phyloP scores from a whole-genome alignment of 2,113 vertebrate genomes.

The Melanostigma gelatinosum region DNA sequence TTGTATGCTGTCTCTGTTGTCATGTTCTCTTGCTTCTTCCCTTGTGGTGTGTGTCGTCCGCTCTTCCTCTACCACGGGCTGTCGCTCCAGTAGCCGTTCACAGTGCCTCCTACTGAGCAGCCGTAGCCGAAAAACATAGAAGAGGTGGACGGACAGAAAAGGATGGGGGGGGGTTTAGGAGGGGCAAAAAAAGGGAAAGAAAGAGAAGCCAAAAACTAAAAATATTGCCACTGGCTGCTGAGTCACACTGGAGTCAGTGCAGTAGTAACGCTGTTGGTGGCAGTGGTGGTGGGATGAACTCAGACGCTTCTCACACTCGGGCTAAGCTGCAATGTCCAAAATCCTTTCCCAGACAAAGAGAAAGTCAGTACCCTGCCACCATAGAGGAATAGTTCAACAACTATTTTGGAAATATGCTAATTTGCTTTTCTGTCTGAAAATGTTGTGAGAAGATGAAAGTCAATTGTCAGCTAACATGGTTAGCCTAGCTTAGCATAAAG shows the following conservation, averaged over 20 bases:
- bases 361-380: neutral
- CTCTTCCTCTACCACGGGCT: conserved; percentile 82
- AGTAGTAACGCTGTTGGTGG: conserved; percentile 57
- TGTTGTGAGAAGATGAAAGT: neutral
- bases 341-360: neutral
- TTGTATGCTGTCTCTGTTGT: conserved; percentile 52
- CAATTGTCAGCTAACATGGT: neutral
- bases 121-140: conserved; percentile 59
- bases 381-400: neutral
- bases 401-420: neutral
- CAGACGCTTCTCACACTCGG: conserved; percentile 33
- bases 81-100: conserved; percentile 87
- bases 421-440: neutral
- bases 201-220: conserved; percentile 81
- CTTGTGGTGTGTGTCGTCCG: conserved; percentile 37
- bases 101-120: conserved; percentile 78
- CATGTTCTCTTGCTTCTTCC: conserved; percentile 44
- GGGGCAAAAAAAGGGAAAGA: conserved; percentile 71
- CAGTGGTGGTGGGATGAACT: conserved; percentile 41
- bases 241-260: conserved; percentile 71
- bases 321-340: conserved; percentile 38
- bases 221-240: conserved; percentile 74
- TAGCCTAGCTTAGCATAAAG: conserved; percentile 4
- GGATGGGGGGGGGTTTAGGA: conserved; percentile 8
- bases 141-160: conserved; percentile 77